Percentiles rank a stretch among this genome's conserved stretches.
Conservation (phyloP, 2,113 vertebrate species). For the Corydoras maculifer region DNA sequence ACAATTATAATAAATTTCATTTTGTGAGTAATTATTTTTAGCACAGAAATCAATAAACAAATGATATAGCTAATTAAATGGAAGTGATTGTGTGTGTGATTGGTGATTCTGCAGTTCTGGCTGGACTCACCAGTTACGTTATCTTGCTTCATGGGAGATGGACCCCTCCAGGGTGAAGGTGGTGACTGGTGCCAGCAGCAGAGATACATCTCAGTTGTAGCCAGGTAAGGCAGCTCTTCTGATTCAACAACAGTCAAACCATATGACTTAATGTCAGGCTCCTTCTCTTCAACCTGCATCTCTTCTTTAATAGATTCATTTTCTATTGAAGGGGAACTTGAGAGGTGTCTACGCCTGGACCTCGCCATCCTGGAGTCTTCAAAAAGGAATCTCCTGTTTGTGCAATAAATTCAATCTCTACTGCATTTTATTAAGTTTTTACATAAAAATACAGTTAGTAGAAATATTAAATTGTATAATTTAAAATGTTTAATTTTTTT, state of each 20-base stretch:
- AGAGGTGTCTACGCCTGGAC: slow-evolving; percentile 73
- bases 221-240: slow-evolving; percentile 76
- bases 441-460: no score
- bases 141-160: slow-evolving; percentile 83
- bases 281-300: slow-evolving; percentile 62
- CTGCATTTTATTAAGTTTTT: no score
- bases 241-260: slow-evolving; percentile 26
- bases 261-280: slow-evolving; percentile 48
- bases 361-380: slow-evolving; percentile 71
- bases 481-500: neutral
- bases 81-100: neutral
- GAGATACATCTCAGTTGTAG: slow-evolving; percentile 83
- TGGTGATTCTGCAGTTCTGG: neutral
- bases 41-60: no score
- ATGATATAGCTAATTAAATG: no score
- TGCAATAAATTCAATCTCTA: neutral
- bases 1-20: no score
- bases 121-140: slow-evolving; percentile 77
- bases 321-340: slow-evolving; percentile 59
- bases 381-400: slow-evolving; percentile 69
- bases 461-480: neutral
- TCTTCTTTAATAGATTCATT: slow-evolving; percentile 54
- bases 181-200: slow-evolving; percentile 83
- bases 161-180: slow-evolving; percentile 74
- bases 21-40: no score